A percentile compares a stretch with the other conserved stretches of the same genome.
These are phyloP conservation scores for Drosophila nr. fundita DNA, from an alignment of 2,888 invertebrate genomes.

Conservation along the genomic window DNA sequence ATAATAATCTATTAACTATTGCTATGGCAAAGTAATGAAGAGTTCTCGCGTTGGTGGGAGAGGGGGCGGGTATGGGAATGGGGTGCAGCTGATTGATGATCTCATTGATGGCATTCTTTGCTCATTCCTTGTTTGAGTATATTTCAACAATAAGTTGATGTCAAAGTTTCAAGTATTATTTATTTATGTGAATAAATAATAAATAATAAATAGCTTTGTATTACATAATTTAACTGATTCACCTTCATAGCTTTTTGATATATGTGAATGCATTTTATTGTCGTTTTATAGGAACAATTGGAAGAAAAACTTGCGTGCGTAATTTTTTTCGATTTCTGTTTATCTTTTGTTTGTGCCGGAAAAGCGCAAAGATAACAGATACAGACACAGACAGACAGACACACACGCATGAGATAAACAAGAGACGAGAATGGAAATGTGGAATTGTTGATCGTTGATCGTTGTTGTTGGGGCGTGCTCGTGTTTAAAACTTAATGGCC, in stretches of 20 bases:
- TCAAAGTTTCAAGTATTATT: background rate
- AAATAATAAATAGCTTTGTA: background rate
- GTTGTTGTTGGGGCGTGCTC: slow-evolving; percentile 70
- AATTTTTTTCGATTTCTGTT: slow-evolving; percentile 46
- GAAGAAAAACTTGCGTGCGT: slow-evolving; percentile 3
- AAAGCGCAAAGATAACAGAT: slow-evolving; percentile 67
- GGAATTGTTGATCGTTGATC: slow-evolving; percentile 36
- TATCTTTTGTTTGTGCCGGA: slow-evolving; percentile 68
- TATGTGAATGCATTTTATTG: slow-evolving; percentile 3
- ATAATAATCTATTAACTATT: slow-evolving; percentile 48
- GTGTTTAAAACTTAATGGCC: slow-evolving; percentile 65
- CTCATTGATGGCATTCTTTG: slow-evolving; percentile 41
- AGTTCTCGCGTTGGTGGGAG: background rate
- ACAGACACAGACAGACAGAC: slow-evolving; percentile 7
- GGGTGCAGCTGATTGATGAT: slow-evolving; percentile 55
- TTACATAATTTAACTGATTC: slow-evolving; percentile 16
- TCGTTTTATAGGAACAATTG: background rate
- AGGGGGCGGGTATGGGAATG: background rate
- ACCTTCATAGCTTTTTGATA: background rate
- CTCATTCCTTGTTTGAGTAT: slow-evolving; percentile 4
- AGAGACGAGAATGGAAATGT: slow-evolving; percentile 55
- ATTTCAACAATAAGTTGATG: slow-evolving; percentile 9
- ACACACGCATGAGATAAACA: slow-evolving; percentile 38
- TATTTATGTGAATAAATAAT: background rate
- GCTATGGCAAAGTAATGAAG: slow-evolving; percentile 14